These are phyloP conservation scores for Athalia circularis DNA, from an alignment of 2,888 invertebrate genomes.

Conservation along the genomic window DNA sequence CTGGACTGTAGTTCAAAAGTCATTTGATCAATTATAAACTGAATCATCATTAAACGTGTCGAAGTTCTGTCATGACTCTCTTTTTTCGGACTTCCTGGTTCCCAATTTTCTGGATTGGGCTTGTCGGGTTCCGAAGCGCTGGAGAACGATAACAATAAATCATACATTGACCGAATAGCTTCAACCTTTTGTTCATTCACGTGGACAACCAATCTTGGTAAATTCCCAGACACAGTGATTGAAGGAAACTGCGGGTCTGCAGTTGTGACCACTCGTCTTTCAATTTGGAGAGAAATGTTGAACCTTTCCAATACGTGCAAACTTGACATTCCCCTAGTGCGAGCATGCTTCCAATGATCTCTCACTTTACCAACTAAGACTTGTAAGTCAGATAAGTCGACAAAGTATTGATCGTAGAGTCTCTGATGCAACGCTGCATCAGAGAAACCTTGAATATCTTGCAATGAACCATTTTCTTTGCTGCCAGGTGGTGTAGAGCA, in stretches of 20 bases:
- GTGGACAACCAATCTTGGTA: conserved; percentile 92
- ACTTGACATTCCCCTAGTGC: conserved; percentile 88
- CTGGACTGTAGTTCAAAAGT: conserved; percentile 86
- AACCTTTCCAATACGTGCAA: conserved; percentile 88
- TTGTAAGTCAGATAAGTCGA: conserved; percentile 74
- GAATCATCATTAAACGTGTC: conserved; percentile 81
- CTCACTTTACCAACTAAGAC: conserved; percentile 91
- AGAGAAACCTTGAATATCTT: conserved; percentile 69
- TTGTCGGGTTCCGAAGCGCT: conserved; percentile 55
- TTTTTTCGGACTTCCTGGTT: conserved; percentile 67
- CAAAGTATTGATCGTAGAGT: conserved; percentile 86
- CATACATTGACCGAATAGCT: conserved; percentile 78
- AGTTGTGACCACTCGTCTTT: conserved; percentile 88
- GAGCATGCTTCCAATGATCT: conserved; percentile 93
- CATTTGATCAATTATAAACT: conserved; percentile 92
- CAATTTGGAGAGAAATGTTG: conserved; percentile 80
- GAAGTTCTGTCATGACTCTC: conserved; percentile 62
- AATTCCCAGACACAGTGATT: conserved; percentile 87
- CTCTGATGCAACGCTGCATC: conserved; percentile 81
- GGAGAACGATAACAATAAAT: conserved; percentile 70
- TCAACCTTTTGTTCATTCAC: conserved; percentile 93
- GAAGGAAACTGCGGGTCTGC: conserved; percentile 92
- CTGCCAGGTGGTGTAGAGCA: conserved; percentile 92
- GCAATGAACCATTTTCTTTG: conserved; percentile 78
- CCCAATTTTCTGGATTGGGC: conserved; percentile 51